Percentiles rank a stretch among this genome's conserved stretches.
These are phyloP conservation scores for Arizona elegans DNA, from an alignment of 2,113 vertebrate genomes.

Conservation along the genomic window DNA sequence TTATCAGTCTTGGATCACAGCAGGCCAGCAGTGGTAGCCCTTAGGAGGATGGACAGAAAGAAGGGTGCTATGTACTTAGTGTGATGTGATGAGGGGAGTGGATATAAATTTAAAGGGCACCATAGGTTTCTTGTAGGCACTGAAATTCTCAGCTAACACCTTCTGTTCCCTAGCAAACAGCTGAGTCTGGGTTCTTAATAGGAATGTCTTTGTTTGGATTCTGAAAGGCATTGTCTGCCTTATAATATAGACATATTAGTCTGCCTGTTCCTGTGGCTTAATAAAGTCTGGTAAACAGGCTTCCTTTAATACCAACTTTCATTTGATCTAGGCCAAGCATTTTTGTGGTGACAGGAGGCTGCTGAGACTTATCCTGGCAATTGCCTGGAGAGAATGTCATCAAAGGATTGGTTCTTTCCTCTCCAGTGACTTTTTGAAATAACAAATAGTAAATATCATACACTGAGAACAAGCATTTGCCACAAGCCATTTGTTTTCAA, in stretches of 20 bases:
- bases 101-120: not conserved
- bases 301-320: not conserved
- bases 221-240: conserved; percentile 9
- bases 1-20: conserved; percentile 1
- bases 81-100: not conserved
- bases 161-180: not conserved
- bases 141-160: not conserved
- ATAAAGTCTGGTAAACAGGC: not conserved
- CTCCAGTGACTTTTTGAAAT: conserved; percentile 22
- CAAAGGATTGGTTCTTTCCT: not conserved
- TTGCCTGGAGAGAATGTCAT: conserved; percentile 10
- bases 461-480: conserved; percentile 32
- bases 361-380: not conserved
- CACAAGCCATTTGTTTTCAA: not conserved
- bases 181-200: conserved; percentile 5
- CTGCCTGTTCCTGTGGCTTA: not conserved
- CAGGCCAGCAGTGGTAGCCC: not conserved
- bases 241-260: not conserved
- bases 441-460: conserved; percentile 32
- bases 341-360: not conserved
- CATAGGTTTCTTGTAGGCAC: not conserved
- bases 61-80: not conserved
- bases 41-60: too few species aligned
- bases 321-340: conserved; percentile 4
- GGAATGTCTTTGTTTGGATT: conserved; percentile 14